phyloP scores from a whole-genome alignment of 2,797 vertebrate species.

The Sebastes itinus region DNA sequence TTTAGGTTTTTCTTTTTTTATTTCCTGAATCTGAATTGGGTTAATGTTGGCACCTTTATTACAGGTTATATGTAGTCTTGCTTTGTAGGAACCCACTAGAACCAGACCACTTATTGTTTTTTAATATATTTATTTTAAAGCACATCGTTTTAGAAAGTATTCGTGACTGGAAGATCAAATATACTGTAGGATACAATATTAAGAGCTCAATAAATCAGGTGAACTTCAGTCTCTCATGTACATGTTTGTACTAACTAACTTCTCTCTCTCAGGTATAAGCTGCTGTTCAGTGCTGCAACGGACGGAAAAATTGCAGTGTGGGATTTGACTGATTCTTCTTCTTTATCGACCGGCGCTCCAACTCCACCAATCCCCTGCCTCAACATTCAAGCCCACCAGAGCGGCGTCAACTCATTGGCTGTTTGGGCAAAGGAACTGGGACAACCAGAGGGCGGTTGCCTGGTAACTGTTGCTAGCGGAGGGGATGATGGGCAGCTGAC shows the following conservation, averaged over 20 bases:
- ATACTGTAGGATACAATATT: not conserved
- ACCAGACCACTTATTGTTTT: not conserved
- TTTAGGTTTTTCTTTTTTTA: not conserved
- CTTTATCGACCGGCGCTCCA: constrained; percentile 58
- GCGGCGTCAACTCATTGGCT: constrained; percentile 90
- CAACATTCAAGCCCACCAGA: constrained; percentile 85
- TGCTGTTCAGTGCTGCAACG: constrained; percentile 92
- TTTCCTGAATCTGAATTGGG: not conserved
- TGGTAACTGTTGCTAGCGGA: constrained; percentile 88
- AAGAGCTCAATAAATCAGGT: not conserved
- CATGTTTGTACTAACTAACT: not conserved
- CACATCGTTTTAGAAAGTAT: not conserved
- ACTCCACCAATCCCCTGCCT: constrained; percentile 76
- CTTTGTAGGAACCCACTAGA: not conserved
- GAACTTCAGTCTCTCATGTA: not conserved
- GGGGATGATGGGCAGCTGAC: constrained; percentile 94
- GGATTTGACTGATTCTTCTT: constrained; percentile 82
- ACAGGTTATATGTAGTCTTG: not conserved
- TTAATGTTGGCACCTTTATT: not conserved
- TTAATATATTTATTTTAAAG: not conserved
- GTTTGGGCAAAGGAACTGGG: constrained; percentile 46
- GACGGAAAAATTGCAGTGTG: constrained; percentile 91
- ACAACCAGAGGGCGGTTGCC: constrained; percentile 54
- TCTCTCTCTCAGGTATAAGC: constrained; percentile 73
- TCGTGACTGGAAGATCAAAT: not conserved